Conservation (phyloP, 2,888 invertebrate species). For the Pyrgus malvae region DNA sequence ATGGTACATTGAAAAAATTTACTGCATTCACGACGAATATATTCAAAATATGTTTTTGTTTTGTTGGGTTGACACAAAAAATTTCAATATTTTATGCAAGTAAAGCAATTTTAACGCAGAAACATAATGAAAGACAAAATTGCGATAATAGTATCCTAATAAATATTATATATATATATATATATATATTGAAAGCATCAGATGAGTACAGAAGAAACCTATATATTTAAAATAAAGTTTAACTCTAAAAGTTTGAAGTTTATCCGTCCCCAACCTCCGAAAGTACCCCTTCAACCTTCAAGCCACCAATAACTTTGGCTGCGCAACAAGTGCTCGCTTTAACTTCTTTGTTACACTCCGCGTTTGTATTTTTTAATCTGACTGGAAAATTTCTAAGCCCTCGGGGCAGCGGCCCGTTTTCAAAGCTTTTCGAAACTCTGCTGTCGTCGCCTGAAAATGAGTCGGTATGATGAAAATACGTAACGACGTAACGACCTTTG, state of each 20-base stretch:
- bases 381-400: conserved; percentile 16
- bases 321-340: conserved; percentile 30
- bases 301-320: conserved; percentile 29
- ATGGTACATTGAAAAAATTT: too few species aligned
- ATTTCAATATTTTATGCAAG: too few species aligned
- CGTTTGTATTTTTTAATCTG: conserved; percentile 26
- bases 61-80: too few species aligned
- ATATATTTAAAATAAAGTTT: background rate
- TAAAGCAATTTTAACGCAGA: too few species aligned
- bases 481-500: background rate
- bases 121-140: too few species aligned
- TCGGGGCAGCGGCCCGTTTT: background rate
- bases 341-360: conserved; percentile 10
- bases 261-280: conserved; percentile 4
- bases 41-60: too few species aligned
- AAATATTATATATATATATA: too few species aligned
- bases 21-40: too few species aligned
- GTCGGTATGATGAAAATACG: background rate
- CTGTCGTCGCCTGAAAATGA: background rate
- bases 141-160: too few species aligned
- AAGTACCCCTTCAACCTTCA: conserved; percentile 17
- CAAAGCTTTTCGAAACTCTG: conserved; percentile 1
- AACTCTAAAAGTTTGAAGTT: background rate
- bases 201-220: too few species aligned
- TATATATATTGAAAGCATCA: too few species aligned